A percentile compares a stretch with the other conserved stretches of the same genome.
phyloP scores from a whole-genome alignment of 1,140 invertebrate genomes.

The Teleopsis dalmanni region DNA sequence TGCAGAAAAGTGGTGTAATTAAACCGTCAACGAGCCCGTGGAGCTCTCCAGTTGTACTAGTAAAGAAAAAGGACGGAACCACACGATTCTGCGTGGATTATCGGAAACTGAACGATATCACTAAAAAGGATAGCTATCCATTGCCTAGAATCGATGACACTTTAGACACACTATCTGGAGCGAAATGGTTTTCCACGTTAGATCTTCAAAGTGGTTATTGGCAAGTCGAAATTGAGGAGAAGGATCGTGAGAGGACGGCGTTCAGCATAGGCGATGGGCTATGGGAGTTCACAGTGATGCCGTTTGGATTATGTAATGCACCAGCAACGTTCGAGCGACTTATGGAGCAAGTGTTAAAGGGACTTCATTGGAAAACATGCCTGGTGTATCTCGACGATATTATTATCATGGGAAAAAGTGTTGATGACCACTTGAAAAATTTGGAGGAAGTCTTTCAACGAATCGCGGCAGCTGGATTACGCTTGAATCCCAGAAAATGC shows the following conservation, averaged over 20 bases:
- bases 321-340: slow-evolving; percentile 42
- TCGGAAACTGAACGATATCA: not conserved
- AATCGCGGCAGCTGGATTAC: not conserved
- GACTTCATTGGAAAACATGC: not conserved
- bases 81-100: not conserved
- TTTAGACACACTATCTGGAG: not conserved
- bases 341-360: slow-evolving; percentile 27
- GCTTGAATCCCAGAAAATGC: not conserved
- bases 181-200: slow-evolving; percentile 13
- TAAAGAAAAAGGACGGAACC: slow-evolving; percentile 1
- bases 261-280: slow-evolving; percentile 41
- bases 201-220: slow-evolving; percentile 40
- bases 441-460: not conserved
- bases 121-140: not conserved
- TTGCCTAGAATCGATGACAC: not conserved
- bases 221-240: slow-evolving; percentile 29
- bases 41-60: not conserved
- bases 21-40: not conserved
- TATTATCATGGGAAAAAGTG: not conserved
- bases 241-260: slow-evolving; percentile 39
- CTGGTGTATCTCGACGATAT: not conserved
- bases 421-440: not conserved
- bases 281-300: slow-evolving; percentile 23
- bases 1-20: not conserved
- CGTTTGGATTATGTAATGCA: slow-evolving; percentile 22